Conservation (phyloP, 2,797 vertebrate genomes). For the Orestias chungarensis region DNA sequence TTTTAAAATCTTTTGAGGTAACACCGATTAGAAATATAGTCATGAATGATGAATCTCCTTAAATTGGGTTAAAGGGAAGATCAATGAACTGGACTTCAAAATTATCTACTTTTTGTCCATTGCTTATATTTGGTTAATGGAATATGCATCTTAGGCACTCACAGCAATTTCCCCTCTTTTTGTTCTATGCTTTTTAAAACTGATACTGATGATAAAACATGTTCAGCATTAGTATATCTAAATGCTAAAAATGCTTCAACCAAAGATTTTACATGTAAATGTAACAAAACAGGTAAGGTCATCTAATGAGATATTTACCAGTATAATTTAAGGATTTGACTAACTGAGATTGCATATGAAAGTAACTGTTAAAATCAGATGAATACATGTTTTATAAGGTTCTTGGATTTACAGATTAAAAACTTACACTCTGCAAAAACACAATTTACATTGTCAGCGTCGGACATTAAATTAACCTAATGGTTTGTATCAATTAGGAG, state of each 20-base stretch:
- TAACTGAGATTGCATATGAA: not conserved
- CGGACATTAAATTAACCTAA: no score
- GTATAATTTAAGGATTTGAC: not conserved
- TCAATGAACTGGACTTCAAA: constrained; percentile 15
- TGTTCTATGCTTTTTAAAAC: not conserved
- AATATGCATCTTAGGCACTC: not conserved
- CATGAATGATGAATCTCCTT: constrained; percentile 20
- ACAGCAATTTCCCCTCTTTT: not conserved
- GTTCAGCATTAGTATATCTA: constrained; percentile 4
- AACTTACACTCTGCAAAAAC: no score
- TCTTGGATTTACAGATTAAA: no score
- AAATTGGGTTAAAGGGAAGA: constrained; percentile 13
- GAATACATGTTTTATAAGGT: no score
- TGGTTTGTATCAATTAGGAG: no score
- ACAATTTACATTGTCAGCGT: no score
- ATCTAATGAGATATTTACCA: not conserved
- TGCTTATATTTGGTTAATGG: not conserved
- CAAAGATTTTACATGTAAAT: not conserved
- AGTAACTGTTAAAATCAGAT: not conserved
- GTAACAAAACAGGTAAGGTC: not conserved
- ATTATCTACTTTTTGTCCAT: not conserved
- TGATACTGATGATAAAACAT: not conserved
- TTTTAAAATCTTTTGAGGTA: constrained; percentile 40
- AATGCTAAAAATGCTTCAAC: constrained; percentile 4
- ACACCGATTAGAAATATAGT: constrained; percentile 9